Evolutionary conservation across 53 echinoderm and acorn worm genomes (phyloP).

Genomic region (Echinarachnius parma): DNA sequence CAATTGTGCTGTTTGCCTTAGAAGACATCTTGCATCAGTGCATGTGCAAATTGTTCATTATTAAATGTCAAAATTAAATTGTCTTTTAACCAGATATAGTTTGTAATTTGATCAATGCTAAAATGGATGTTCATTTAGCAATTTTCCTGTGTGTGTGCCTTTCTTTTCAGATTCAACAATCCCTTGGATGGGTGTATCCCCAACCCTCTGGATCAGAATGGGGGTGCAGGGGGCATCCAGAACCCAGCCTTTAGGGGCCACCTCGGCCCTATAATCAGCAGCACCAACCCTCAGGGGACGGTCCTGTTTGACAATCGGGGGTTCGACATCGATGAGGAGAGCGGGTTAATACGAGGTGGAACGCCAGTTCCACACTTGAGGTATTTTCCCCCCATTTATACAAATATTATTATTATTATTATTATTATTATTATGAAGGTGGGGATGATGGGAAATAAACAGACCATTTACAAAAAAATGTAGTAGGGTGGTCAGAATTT

Average conservation of each 20-base stretch:
- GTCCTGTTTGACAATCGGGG: slow-evolving; percentile 26
- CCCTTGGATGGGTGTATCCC: slow-evolving; percentile 22
- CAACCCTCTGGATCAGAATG: not conserved
- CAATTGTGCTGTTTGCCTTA: too few species aligned
- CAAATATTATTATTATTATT: not conserved
- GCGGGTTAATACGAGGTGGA: too few species aligned
- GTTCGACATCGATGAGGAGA: slow-evolving; percentile 16
- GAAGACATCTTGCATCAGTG: too few species aligned
- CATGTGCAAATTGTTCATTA: too few species aligned
- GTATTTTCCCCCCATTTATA: slow-evolving; percentile 6
- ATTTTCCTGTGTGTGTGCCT: too few species aligned
- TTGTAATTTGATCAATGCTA: too few species aligned
- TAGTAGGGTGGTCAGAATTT: not conserved
- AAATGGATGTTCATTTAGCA: too few species aligned
- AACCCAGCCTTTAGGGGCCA: not conserved
- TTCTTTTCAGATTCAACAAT: not conserved
- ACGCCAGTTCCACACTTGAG: too few species aligned
- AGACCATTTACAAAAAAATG: not conserved
- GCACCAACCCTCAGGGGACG: not conserved
- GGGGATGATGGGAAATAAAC: not conserved
- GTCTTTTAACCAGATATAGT: too few species aligned
- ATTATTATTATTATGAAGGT: too few species aligned
- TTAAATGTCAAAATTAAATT: too few species aligned
- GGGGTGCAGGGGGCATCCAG: slow-evolving; percentile 8
- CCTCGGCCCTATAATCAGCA: not conserved